Base-by-base conservation (phyloP, 1,140 invertebrate species). In the Anastrepha ludens region DNA sequence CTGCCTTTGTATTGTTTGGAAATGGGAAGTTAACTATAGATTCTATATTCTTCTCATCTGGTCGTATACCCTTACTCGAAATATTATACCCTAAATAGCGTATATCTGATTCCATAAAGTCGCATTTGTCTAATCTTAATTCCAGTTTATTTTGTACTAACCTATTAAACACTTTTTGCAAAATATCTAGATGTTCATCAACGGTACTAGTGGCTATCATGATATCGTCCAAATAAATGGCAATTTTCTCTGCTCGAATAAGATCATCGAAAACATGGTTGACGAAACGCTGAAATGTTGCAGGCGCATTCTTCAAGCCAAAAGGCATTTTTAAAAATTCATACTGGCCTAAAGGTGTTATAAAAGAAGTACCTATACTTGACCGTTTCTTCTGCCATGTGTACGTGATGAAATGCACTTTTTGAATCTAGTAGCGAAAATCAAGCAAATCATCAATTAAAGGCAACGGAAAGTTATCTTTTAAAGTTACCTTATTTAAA, bases 81-180 rank as follows among this genome's bases (percentile, higher is more conserved):
- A 91, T 91, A 65, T 88, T 86, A 29, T 90, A 90, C 13, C 93
- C 92, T 29, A 94, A 88, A 89, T 90, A 94, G 87, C 93, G 90
- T 8, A 93, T 87, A 60, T 88, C 59, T 17, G 20, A 87, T 41
- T 88, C 13, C 47, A 93, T 15, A 86, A 94, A 89, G 7, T 91
- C 50, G 58, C 90, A 91, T 88, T 94, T 94, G 86, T 93, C 91
- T 90, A 90, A 90, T 41, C 65, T 67, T 7, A 67, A 11, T 13
- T 67, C 65, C 11, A 94, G 87, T 8, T 92, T 93, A 90, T 92
- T 92, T 1, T 93, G 87, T 7, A 85, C 87, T n/a, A 92, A 90
- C 1, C 88, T 87, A 8, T 87, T 17, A 11, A 93, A 74, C 2
- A 93, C 90, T 78, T 86, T 13, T 81, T 89, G 87, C 9, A 93